phyloP scores from a whole-genome alignment of 2,113 vertebrate species.

The Callipepla squamata region DNA sequence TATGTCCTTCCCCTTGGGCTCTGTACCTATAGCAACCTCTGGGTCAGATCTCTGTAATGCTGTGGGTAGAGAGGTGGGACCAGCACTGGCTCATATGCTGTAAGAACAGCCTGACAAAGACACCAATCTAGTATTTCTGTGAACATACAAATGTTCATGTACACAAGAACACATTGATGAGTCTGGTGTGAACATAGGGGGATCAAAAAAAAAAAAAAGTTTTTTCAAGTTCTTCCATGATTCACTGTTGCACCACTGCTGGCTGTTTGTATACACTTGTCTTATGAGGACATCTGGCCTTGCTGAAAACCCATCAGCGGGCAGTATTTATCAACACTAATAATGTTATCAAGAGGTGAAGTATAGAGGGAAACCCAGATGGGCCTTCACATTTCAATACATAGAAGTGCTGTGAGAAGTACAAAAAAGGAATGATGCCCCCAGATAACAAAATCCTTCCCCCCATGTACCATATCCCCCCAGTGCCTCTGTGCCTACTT shows the following conservation, averaged over 20 bases:
- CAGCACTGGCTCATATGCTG: not conserved
- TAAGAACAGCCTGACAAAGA: not conserved
- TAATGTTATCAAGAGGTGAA: not conserved
- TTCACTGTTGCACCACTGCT: not conserved
- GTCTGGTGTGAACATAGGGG: not conserved
- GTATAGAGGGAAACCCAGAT: not conserved
- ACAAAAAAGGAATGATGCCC: not conserved
- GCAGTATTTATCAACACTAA: not conserved
- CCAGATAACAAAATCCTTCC: not conserved
- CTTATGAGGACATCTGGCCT: not conserved
- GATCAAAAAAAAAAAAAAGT: not conserved
- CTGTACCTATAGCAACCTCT: not conserved
- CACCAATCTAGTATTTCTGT: not conserved
- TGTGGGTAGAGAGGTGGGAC: not conserved
- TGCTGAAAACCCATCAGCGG: not conserved
- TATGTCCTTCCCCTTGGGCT: not conserved
- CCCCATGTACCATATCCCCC: not conserved
- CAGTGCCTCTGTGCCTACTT: not conserved
- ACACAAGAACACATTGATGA: not conserved
- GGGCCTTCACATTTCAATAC: rapidly evolving
- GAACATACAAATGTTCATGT: not conserved
- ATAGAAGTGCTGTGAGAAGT: not conserved
- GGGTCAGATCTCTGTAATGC: not conserved
- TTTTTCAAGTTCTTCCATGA: not conserved
- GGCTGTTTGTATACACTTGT: not conserved